Percentiles rank a stretch among this genome's conserved stretches.
These are phyloP conservation scores for Tetropium fuscum DNA, from an alignment of 2,888 invertebrate species.

Conservation along the genomic window DNA sequence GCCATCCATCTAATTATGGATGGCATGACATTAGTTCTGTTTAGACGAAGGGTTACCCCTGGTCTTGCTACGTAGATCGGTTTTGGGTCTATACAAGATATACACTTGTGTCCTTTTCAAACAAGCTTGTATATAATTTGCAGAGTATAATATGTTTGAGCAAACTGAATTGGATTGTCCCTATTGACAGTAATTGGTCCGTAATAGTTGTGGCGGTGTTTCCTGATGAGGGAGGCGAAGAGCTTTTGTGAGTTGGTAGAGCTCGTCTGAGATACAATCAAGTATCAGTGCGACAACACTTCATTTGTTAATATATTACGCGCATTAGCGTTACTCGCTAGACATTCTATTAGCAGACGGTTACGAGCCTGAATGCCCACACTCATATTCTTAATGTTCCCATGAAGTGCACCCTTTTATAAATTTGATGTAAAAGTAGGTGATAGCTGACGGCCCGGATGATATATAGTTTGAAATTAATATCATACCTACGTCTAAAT, in stretches of 20 bases:
- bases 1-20: too few species aligned
- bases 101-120: background rate
- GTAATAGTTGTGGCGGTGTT: slow-evolving; percentile 15
- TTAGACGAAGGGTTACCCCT: too few species aligned
- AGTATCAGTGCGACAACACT: slow-evolving; percentile 35
- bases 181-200: slow-evolving; percentile 25
- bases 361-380: slow-evolving; percentile 3
- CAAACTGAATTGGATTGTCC: slow-evolving; percentile 4
- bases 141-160: background rate
- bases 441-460: slow-evolving; percentile 5
- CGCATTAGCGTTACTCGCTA: slow-evolving; percentile 29
- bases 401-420: slow-evolving; percentile 5
- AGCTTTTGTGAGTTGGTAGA: slow-evolving; percentile 4
- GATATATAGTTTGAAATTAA: slow-evolving; percentile 14
- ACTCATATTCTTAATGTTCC: slow-evolving; percentile 4
- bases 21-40: too few species aligned
- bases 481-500: background rate
- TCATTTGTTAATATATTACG: slow-evolving; percentile 42
- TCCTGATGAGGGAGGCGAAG: background rate
- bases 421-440: slow-evolving; percentile 10
- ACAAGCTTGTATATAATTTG: background rate
- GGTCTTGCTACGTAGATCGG: too few species aligned
- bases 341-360: slow-evolving; percentile 22
- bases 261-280: slow-evolving; percentile 14
- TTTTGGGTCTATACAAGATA: too few species aligned